A percentile compares a stretch with the other conserved stretches of the same genome.
These are phyloP conservation scores for Carlito syrichta DNA, from an alignment of 2,113 vertebrate species.

Conservation along the genomic window DNA sequence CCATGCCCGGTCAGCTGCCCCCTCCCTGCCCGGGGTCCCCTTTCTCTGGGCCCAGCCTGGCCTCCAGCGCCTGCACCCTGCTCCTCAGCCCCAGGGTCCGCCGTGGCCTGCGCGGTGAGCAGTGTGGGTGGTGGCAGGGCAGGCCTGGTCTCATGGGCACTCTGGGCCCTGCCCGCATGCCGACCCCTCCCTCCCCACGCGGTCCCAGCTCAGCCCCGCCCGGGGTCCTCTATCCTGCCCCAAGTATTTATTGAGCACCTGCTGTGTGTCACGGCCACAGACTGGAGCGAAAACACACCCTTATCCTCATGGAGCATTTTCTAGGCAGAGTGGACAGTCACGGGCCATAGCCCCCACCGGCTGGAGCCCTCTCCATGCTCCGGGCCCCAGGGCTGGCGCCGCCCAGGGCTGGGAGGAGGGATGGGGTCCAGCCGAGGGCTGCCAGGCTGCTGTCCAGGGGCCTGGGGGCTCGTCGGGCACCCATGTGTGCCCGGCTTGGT, in stretches of 20 bases:
- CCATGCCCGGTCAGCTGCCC: too few species aligned
- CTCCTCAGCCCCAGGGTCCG: background rate
- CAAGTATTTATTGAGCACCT: constrained; percentile 63
- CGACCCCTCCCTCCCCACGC: background rate
- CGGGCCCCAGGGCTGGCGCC: background rate
- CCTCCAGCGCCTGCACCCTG: too few species aligned
- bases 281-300: background rate
- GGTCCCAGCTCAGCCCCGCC: background rate
- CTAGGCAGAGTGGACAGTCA: background rate
- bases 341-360: background rate
- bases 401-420: too few species aligned
- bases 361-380: background rate
- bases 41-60: background rate
- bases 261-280: background rate
- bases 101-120: background rate
- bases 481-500: background rate
- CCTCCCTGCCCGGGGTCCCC: background rate
- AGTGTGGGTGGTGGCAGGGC: background rate
- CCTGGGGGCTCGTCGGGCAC: background rate
- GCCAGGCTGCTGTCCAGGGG: background rate
- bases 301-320: background rate
- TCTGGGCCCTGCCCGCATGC: constrained; percentile 43
- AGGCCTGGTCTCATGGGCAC: background rate
- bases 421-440: background rate
- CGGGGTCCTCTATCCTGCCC: too few species aligned